These are phyloP conservation scores for Pogonomyrmex barbatus DNA, from an alignment of 1,140 invertebrate genomes.

Conservation along the genomic window DNA sequence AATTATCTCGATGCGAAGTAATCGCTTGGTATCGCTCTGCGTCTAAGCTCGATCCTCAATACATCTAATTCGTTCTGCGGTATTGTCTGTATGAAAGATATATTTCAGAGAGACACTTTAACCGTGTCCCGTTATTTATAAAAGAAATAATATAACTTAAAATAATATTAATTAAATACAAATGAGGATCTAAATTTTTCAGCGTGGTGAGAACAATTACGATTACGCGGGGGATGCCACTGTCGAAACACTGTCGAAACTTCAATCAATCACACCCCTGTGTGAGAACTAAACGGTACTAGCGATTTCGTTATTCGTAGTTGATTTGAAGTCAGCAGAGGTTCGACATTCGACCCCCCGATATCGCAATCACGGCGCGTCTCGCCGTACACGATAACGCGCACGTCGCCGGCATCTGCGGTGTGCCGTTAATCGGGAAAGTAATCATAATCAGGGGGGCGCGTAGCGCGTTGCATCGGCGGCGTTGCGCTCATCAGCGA, in stretches of 20 bases:
- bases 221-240: neutral
- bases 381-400: slow-evolving; percentile 5
- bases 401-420: neutral
- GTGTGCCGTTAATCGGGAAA: slow-evolving; percentile 60
- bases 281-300: neutral
- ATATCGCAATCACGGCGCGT: neutral
- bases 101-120: neutral
- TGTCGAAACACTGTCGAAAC: neutral
- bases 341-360: neutral
- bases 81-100: neutral
- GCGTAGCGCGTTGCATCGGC: slow-evolving; percentile 33
- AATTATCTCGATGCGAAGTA: slow-evolving; percentile 43
- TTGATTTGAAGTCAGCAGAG: neutral
- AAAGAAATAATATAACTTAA: neutral
- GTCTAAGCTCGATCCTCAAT: slow-evolving; percentile 3
- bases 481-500: slow-evolving; percentile 45
- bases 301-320: neutral
- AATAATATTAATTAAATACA: neutral
- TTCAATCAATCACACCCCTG: neutral
- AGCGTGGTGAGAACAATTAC: neutral
- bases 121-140: neutral
- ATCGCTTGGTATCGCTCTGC: slow-evolving; percentile 24
- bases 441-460: slow-evolving; percentile 55
- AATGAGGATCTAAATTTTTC: neutral
- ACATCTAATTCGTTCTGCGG: slow-evolving; percentile 1